These are phyloP conservation scores for Coenonympha arcania DNA, from an alignment of 2,888 invertebrate genomes.

Conservation along the genomic window DNA sequence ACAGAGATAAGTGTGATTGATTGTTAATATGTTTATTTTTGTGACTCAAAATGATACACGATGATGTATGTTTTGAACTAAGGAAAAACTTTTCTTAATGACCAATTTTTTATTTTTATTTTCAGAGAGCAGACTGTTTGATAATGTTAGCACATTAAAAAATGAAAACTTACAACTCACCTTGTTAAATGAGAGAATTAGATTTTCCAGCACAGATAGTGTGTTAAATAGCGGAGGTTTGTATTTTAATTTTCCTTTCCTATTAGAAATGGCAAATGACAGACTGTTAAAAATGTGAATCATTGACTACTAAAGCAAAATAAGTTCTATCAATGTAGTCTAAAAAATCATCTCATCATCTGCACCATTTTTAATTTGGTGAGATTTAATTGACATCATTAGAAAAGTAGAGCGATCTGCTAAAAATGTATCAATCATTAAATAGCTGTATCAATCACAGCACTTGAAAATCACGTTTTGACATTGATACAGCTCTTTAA, in stretches of 20 bases:
- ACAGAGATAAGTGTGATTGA: slow-evolving; percentile 14
- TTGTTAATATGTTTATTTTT: slow-evolving; percentile 18
- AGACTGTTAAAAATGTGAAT: not conserved
- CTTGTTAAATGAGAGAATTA: slow-evolving; percentile 87
- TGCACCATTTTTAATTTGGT: too few species aligned
- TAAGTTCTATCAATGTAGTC: too few species aligned
- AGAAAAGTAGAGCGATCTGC: too few species aligned
- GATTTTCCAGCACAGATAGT: slow-evolving; percentile 73
- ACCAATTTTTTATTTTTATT: slow-evolving; percentile 29
- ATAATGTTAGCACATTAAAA: slow-evolving; percentile 84
- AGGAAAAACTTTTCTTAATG: not conserved
- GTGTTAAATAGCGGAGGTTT: slow-evolving; percentile 46
- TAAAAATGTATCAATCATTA: too few species aligned
- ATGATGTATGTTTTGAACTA: slow-evolving; percentile 1
- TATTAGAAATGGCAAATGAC: not conserved
- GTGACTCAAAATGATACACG: not conserved
- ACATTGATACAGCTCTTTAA: too few species aligned
- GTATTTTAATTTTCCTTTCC: slow-evolving; percentile 23
- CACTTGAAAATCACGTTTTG: too few species aligned
- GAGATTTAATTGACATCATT: too few species aligned
- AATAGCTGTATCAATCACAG: too few species aligned
- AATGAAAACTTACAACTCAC: slow-evolving; percentile 89
- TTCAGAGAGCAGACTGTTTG: slow-evolving; percentile 90
- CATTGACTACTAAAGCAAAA: too few species aligned
- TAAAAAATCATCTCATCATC: too few species aligned